These are phyloP conservation scores for Exocentrus adspersus DNA, from an alignment of 2,888 invertebrate species.

Conservation along the genomic window DNA sequence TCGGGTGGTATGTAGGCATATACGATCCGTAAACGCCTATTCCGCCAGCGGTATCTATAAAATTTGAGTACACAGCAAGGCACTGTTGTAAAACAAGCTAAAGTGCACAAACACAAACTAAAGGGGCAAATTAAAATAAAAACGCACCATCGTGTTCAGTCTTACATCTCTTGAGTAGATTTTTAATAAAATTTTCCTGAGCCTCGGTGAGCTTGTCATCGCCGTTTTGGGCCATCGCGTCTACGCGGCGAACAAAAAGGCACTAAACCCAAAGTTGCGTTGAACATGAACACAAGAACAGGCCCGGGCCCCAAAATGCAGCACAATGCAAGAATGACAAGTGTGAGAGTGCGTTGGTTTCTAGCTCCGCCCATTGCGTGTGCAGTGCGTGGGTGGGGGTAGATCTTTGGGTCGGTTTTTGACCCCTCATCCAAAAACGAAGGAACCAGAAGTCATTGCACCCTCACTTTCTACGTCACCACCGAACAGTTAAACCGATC, in stretches of 20 bases:
- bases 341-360: slow-evolving; percentile 54
- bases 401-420: slow-evolving; percentile 58
- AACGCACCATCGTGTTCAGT: slow-evolving; percentile 47
- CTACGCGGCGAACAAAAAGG: slow-evolving; percentile 40
- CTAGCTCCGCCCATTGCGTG: slow-evolving; percentile 60
- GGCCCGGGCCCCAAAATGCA: slow-evolving; percentile 5
- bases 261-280: slow-evolving; percentile 38
- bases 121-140: slow-evolving; percentile 5
- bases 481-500: background rate
- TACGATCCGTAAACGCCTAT: too few relatives aligned
- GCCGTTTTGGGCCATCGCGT: slow-evolving; percentile 43
- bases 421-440: slow-evolving; percentile 51
- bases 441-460: slow-evolving; percentile 34
- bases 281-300: background rate
- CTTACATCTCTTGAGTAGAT: slow-evolving; percentile 55
- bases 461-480: slow-evolving; percentile 20
- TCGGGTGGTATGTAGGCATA: background rate
- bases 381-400: slow-evolving; percentile 55
- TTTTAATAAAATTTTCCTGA: slow-evolving; percentile 56
- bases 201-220: slow-evolving; percentile 48
- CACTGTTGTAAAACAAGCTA: slow-evolving; percentile 2
- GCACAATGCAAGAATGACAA: slow-evolving; percentile 55
- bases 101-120: slow-evolving; percentile 5
- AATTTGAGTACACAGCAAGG: background rate
- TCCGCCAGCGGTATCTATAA: background rate